phyloP scores from a whole-genome alignment of 2,888 invertebrate genomes.

The Drosophila affinis region DNA sequence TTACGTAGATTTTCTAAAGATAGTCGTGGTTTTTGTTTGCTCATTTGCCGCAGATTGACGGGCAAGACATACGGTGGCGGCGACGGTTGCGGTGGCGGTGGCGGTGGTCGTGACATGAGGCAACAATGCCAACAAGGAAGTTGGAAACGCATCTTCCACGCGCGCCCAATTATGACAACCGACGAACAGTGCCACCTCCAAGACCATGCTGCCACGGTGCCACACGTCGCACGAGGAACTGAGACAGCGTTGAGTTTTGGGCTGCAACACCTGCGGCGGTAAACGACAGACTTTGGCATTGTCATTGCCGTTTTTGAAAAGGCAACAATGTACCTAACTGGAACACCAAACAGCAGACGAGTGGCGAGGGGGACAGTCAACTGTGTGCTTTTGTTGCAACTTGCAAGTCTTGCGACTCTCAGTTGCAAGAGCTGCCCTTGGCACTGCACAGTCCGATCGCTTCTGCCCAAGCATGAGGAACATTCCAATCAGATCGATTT shows the following conservation, averaged over 20 bases:
- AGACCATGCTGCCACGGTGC: slow-evolving; percentile 39
- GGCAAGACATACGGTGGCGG: slow-evolving; percentile 35
- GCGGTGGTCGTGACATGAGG: slow-evolving; percentile 14
- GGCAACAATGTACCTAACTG: slow-evolving; percentile 38
- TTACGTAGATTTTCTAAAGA: slow-evolving; percentile 4
- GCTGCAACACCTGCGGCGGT: slow-evolving; percentile 62
- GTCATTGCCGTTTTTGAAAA: slow-evolving; percentile 48
- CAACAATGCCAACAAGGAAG: slow-evolving; percentile 69
- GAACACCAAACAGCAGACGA: slow-evolving; percentile 9
- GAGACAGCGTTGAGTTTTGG: slow-evolving; percentile 48
- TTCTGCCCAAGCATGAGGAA: too few relatives aligned
- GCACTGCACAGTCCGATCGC: too few relatives aligned
- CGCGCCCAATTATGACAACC: slow-evolving; percentile 73
- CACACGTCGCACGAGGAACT: slow-evolving; percentile 48
- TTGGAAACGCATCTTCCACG: slow-evolving; percentile 70
- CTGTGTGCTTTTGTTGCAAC: slow-evolving; percentile 44
- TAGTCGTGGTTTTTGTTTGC: slow-evolving; percentile 38
- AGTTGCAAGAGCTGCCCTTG: too few relatives aligned
- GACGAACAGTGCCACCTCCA: slow-evolving; percentile 34
- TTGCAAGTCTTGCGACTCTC: slow-evolving; percentile 34
- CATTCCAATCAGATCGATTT: too few relatives aligned
- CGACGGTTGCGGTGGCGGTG: too few relatives aligned
- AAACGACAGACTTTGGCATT: slow-evolving; percentile 42
- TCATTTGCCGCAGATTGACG: slow-evolving; percentile 59
- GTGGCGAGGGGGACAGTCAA: background rate